phyloP scores from a whole-genome alignment of 2,797 vertebrate genomes.

The Hylomyscus alleni region DNA sequence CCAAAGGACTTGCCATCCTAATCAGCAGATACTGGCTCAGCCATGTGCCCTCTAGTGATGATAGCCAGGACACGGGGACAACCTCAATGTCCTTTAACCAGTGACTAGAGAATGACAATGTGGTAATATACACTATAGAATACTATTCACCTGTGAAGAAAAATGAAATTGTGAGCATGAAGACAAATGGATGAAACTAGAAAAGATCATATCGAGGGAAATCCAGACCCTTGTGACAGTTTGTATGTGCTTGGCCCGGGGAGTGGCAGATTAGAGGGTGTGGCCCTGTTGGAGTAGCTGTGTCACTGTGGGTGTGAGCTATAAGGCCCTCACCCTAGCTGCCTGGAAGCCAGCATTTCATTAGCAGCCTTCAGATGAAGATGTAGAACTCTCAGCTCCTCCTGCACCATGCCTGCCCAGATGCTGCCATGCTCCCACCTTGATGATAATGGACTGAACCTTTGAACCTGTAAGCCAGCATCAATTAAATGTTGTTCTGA shows the following conservation, averaged over 20 bases:
- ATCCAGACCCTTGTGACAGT: neutral
- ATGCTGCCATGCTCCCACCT: no score
- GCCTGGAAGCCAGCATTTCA: no score
- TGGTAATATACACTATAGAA: no score
- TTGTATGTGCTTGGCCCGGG: neutral
- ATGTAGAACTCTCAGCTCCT: no score
- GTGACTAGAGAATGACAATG: neutral
- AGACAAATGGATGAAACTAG: neutral
- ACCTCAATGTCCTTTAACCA: neutral
- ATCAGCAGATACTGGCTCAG: neutral
- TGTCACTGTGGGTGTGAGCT: neutral
- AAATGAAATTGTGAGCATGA: no score
- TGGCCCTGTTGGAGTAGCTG: neutral
- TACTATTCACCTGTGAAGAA: neutral
- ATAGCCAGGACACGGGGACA: neutral
- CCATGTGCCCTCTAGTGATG: neutral
- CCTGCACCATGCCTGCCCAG: no score
- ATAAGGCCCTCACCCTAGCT: no score
- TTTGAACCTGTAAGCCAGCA: no score
- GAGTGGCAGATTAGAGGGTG: neutral
- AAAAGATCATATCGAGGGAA: neutral
- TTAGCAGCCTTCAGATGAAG: no score
- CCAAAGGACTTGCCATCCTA: neutral
- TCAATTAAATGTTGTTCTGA: neutral
- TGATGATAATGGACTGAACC: no score